phyloP scores from a whole-genome alignment of 2,113 vertebrate genomes.

The Gadus macrocephalus region DNA sequence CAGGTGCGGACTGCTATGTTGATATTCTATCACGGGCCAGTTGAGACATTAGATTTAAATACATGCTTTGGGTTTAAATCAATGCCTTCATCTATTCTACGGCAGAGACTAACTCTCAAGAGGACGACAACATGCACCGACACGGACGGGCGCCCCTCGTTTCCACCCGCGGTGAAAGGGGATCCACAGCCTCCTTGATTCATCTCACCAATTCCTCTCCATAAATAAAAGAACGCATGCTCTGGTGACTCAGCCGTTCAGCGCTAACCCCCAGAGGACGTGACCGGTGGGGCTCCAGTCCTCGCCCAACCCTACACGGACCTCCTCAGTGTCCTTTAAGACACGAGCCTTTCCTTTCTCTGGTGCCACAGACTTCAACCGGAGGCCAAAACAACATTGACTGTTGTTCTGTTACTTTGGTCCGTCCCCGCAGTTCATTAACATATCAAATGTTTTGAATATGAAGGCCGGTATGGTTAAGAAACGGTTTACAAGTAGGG shows the following conservation, averaged over 20 bases:
- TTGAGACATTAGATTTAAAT: not conserved
- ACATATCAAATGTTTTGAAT: no score
- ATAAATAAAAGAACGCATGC: constrained; percentile 17
- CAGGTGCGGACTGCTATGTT: not conserved
- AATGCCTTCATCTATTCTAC: constrained; percentile 9
- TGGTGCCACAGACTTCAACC: no score
- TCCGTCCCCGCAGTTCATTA: no score
- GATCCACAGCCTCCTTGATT: not conserved
- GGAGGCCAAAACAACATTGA: no score
- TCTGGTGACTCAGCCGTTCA: not conserved
- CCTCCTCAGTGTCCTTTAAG: no score
- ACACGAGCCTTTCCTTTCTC: no score
- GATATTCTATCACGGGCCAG: not conserved
- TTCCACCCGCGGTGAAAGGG: constrained; percentile 12
- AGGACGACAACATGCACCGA: constrained; percentile 4
- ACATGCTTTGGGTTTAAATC: not conserved
- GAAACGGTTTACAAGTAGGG: no score
- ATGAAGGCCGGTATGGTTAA: no score
- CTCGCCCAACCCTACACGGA: no score
- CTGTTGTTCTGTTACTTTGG: no score
- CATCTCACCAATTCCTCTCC: not conserved
- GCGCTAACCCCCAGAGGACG: no score
- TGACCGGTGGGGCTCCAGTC: no score
- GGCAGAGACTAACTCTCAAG: constrained; percentile 11
- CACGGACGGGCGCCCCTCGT: not conserved